Percentiles rank a stretch among this genome's conserved stretches.
Conservation (phyloP, 2,888 invertebrate species). For the Poecilobothrus nobilitatus region DNA sequence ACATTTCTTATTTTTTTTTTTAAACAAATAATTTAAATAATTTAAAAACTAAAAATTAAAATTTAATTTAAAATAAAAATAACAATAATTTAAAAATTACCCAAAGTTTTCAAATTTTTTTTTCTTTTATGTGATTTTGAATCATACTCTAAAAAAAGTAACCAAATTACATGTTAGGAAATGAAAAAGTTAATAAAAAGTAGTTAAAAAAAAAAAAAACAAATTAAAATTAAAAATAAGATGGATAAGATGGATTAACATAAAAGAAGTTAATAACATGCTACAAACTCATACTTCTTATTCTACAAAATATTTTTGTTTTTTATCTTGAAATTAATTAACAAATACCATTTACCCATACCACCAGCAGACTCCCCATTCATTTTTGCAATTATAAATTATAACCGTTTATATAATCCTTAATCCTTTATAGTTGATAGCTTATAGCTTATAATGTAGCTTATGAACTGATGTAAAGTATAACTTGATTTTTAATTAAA, state of each 20-base stretch:
- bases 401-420: too few relatives aligned
- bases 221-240: background rate
- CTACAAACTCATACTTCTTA: background rate
- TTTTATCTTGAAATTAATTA: too few relatives aligned
- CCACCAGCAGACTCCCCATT: too few relatives aligned
- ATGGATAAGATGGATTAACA: background rate
- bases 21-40: constrained; percentile 3
- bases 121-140: background rate
- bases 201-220: too few relatives aligned
- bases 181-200: background rate
- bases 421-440: too few relatives aligned
- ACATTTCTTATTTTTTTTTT: too few relatives aligned
- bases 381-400: too few relatives aligned
- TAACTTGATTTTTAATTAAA: too few relatives aligned
- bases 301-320: background rate
- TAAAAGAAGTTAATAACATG: background rate
- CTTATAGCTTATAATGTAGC: too few relatives aligned
- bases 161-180: background rate
- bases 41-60: too few relatives aligned
- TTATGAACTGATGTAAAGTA: too few relatives aligned
- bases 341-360: too few relatives aligned
- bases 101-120: background rate
- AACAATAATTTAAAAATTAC: background rate
- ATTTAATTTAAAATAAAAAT: background rate
- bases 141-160: constrained; percentile 1